Evolutionary conservation across 2,797 vertebrate genomes (phyloP), one percentile per base, ranked within the genome.

Genomic region (Cyprinella venusta): DNA sequence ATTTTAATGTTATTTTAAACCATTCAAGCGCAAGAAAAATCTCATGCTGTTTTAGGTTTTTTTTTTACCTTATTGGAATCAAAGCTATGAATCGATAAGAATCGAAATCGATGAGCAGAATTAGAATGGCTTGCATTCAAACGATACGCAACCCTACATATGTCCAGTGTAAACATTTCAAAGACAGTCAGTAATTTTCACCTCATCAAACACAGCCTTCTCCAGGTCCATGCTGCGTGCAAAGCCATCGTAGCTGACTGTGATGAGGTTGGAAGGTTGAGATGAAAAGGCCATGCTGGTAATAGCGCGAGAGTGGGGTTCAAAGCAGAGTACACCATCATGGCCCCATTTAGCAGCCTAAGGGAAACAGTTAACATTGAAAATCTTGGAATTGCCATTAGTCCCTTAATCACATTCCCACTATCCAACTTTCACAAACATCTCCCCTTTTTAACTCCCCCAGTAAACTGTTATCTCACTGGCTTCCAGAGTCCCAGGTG

Each of bases 401-500:
- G 18, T 50, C 40, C 33, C 59, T 21, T 65, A 15, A n/a, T n/a
- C 40, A 65, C 13, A 24, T 26, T 38, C 61, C 26, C 61, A 63
- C n/a, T 63, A 61, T 61, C 21, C n/a, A 61, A 61, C 10, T 24
- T 61, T 61, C n/a, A 61, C 56, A 61, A 50, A 52, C 50, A 36
- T n/a, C 26, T 52, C 76, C n/a, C 24, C 19, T 19, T 52, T 52
- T 54, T 61, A 19, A 15, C 75, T 33, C 24, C 42, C 42, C 56
- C 26, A 36, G 18, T 33, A 19, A 12, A 36, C 10, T 1, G 24
- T 69, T 61, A 61, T 50, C 95, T 89, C 87, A 98, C 97, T 92
- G 96, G 72, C 9, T 96, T 95, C 96, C 96, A 98, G 56, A 99
- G 93, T 65, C 96, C 97, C 7, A 99, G 30, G 26, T 93, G 91